Evolutionary conservation across 1,140 invertebrate genomes (phyloP).

Genomic region (Apis cerana): DNA sequence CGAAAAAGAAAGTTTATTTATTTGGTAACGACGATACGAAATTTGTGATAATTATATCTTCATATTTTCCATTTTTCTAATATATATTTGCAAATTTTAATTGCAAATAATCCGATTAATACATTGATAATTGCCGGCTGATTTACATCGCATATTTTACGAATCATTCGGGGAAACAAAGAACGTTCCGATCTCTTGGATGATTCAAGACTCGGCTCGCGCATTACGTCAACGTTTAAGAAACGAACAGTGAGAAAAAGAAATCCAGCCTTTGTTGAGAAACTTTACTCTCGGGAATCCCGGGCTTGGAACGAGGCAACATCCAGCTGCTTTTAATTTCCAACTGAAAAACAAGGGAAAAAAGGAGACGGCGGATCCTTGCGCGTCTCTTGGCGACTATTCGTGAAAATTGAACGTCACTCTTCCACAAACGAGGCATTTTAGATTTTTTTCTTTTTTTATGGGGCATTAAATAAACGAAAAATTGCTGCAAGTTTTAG

Average conservation of each 20-base stretch:
- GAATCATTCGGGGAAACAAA: not conserved
- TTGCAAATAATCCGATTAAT: no score
- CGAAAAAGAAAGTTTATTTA: no score
- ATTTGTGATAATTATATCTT: no score
- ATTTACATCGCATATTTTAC: not conserved
- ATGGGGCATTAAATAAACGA: not conserved
- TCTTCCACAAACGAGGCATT: conserved; percentile 28
- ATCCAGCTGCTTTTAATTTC: conserved; percentile 36
- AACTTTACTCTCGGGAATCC: conserved; percentile 24
- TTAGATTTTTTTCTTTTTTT: not conserved
- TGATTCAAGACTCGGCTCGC: conserved; percentile 25
- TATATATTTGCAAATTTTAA: no score
- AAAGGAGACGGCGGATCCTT: not conserved
- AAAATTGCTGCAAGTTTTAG: not conserved
- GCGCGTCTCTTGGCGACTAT: conserved; percentile 14
- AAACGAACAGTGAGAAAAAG: conserved; percentile 4
- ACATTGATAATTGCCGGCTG: not conserved
- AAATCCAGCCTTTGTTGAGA: conserved; percentile 29
- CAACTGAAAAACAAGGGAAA: not conserved
- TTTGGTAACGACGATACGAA: no score
- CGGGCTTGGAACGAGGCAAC: not conserved
- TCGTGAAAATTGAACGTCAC: conserved; percentile 33
- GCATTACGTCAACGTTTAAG: conserved; percentile 29
- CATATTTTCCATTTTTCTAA: no score
- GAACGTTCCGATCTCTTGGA: conserved; percentile 7